A percentile compares a stretch with the other conserved stretches of the same genome.
phyloP scores from a whole-genome alignment of 2,113 vertebrate species.

The Microtus oregoni region DNA sequence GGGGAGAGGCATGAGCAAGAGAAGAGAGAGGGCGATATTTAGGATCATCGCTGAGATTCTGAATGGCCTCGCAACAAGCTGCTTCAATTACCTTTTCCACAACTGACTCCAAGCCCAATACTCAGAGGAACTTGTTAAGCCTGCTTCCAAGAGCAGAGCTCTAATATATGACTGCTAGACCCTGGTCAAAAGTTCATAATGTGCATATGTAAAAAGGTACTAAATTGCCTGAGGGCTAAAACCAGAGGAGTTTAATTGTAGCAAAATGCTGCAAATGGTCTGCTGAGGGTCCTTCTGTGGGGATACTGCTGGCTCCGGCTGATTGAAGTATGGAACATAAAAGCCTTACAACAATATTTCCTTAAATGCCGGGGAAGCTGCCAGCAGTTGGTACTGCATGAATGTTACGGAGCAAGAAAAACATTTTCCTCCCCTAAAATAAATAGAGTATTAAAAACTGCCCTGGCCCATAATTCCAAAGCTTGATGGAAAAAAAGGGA shows the following conservation, averaged over 20 bases:
- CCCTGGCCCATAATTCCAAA: slow-evolving; percentile 84
- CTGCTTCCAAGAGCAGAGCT: slow-evolving; percentile 90
- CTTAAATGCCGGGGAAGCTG: slow-evolving; percentile 87
- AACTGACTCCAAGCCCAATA: slow-evolving; percentile 90
- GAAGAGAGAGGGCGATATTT: slow-evolving; percentile 86
- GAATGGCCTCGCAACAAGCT: slow-evolving; percentile 92
- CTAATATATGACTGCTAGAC: slow-evolving; percentile 94
- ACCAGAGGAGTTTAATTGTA: slow-evolving; percentile 98
- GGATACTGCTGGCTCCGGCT: slow-evolving; percentile 88
- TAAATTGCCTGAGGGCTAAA: slow-evolving; percentile 96
- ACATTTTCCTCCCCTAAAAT: slow-evolving; percentile 83
- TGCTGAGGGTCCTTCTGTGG: slow-evolving; percentile 89
- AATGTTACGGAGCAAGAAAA: slow-evolving; percentile 82
- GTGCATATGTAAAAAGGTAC: slow-evolving; percentile 99
- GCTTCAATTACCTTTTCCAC: slow-evolving; percentile 94
- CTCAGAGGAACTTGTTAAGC: slow-evolving; percentile 99
- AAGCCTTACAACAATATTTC: slow-evolving; percentile 90
- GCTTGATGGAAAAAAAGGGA: slow-evolving; percentile 74
- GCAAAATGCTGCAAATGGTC: slow-evolving; percentile 97
- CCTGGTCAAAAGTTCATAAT: slow-evolving; percentile 98
- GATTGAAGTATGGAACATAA: slow-evolving; percentile 90
- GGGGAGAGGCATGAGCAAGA: slow-evolving; percentile 79
- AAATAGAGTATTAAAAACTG: slow-evolving; percentile 87
- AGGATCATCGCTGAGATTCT: slow-evolving; percentile 91
- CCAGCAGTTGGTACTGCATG: slow-evolving; percentile 84